Evolutionary conservation across 35 echinoderm and acorn worm genomes (phyloP).

Genomic region (Apostichopus japonicus): DNA sequence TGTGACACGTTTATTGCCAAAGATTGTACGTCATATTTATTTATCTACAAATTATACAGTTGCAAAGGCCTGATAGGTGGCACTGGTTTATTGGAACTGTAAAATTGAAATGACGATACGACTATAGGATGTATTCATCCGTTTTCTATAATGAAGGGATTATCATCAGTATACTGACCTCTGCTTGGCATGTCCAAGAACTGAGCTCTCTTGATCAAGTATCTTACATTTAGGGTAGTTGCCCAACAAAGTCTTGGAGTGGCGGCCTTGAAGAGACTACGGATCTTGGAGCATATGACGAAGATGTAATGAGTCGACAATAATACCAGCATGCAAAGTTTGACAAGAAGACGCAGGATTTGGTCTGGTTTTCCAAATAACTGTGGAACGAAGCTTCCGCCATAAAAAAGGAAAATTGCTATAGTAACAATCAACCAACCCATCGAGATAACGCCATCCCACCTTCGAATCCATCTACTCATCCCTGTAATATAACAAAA

Average conservation of each 20-base stretch:
- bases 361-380: neutral
- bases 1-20: too few relatives aligned
- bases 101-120: too few relatives aligned
- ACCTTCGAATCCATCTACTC: neutral
- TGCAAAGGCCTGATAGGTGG: too few relatives aligned
- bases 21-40: too few relatives aligned
- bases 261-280: neutral
- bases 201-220: conserved; percentile 9
- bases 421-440: neutral
- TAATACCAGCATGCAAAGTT: neutral
- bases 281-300: conserved; percentile 5
- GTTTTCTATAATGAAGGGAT: too few relatives aligned
- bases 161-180: neutral
- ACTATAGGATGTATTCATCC: too few relatives aligned
- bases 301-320: neutral
- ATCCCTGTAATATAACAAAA: neutral
- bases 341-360: neutral
- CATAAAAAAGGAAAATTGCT: neutral
- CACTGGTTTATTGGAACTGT: too few relatives aligned
- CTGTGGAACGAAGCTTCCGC: neutral
- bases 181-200: neutral
- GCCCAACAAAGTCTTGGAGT: neutral
- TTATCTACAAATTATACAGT: too few relatives aligned
- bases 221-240: neutral
- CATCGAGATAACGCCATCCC: neutral